A percentile compares a stretch with the other conserved stretches of the same genome.
Conservation (phyloP, 2,888 invertebrate species). For the Drosophila suboccidentalis region DNA sequence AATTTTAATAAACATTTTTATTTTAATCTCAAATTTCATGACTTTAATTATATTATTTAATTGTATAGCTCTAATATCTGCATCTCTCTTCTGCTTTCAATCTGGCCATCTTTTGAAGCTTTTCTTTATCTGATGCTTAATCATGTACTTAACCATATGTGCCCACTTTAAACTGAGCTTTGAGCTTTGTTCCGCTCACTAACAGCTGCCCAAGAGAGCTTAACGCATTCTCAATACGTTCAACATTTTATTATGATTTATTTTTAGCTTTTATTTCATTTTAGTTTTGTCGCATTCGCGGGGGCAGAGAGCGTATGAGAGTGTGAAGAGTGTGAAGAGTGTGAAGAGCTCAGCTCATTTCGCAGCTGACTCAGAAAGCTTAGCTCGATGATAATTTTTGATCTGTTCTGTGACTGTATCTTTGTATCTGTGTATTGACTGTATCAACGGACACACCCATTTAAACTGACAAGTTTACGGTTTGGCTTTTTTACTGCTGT, state of each 20-base stretch:
- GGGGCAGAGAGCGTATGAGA: not conserved
- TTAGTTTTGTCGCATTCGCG: not conserved
- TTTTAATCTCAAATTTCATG: too few relatives aligned
- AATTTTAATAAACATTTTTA: too few relatives aligned
- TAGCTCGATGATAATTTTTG: conserved; percentile 10
- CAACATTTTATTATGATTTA: not conserved
- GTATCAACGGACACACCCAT: conserved; percentile 22
- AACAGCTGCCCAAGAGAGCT: conserved; percentile 16
- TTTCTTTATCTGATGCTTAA: not conserved
- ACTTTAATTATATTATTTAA: too few relatives aligned
- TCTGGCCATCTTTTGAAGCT: too few relatives aligned
- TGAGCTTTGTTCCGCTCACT: conserved; percentile 4
- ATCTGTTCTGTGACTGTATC: conserved; percentile 10
- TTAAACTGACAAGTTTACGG: conserved; percentile 20
- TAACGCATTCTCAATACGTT: conserved; percentile 10
- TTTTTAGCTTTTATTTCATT: conserved; percentile 10
- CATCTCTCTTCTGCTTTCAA: too few relatives aligned
- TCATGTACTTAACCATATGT: not conserved
- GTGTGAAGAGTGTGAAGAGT: too few relatives aligned
- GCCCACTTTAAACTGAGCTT: not conserved
- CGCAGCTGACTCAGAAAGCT: conserved; percentile 19
- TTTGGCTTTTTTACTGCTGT: not conserved
- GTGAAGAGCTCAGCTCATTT: conserved; percentile 2
- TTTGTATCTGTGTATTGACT: not conserved
- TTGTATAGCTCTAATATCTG: too few relatives aligned